Base-by-base conservation (phyloP, 2,113 vertebrate species). In the Oplegnathus fasciatus region DNA sequence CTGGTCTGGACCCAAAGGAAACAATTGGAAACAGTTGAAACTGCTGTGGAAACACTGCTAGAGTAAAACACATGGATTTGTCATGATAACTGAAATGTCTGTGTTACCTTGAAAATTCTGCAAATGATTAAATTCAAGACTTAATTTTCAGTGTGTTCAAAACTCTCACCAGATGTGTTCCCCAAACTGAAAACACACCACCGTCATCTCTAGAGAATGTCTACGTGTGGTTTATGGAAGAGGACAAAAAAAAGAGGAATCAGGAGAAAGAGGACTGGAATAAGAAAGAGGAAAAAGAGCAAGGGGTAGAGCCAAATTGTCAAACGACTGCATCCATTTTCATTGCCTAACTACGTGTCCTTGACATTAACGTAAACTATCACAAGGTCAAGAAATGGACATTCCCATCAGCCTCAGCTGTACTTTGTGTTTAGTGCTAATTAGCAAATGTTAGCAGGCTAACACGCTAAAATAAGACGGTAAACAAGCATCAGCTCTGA, bases 1-100 rank as follows among this genome's bases (percentile, higher is more conserved):
- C 50, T 92, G 80, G 75, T 98, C 97, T 99, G 92, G 14, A 44
- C 5, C 4, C 37, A 10, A 70, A 54, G 2, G 46, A 26, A 68
- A 58, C 3, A 58, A 26, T 13, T 9, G 9, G 11, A 69, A 52
- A 57, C 1, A 15, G 34, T 24, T 64, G 1, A 48, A 76, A 24
- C 3, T 1, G 11, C 26, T 52, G 26, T 72, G 24, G 28, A 15
- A 9, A 68, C 34, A n/a, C 52, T 20, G 44, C 3, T 18, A 11
- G 20, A 65, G 17, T 40, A 26, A 54, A 54, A 22, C 32, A 28
- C 20, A 66, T 28, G 44, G 60, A 26, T 64, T 18, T 52, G 5
- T 52, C 34, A 37, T 28, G 40, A 55, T 73, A 20, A 50, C 18
- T 69, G 18, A 50, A 20, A 70, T 32, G 3, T 44, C 28, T 50